These are phyloP conservation scores for Solea senegalensis DNA, from an alignment of 2,113 vertebrate species.

Conservation along the genomic window DNA sequence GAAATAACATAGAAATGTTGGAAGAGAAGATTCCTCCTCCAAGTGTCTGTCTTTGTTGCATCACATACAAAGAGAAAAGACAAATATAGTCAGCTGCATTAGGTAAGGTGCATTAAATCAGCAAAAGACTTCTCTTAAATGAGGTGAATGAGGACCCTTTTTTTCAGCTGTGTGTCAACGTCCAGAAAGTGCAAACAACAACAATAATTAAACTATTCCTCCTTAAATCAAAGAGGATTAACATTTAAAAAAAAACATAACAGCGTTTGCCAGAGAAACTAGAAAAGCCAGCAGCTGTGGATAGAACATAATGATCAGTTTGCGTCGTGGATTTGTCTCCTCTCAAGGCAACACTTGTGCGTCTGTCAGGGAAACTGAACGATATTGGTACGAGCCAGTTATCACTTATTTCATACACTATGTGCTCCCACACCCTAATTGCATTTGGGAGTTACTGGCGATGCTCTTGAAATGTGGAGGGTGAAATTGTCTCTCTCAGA, in stretches of 20 bases:
- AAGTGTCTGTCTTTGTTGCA: no score
- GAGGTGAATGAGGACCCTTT: no score
- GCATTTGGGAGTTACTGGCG: slow-evolving; percentile 31
- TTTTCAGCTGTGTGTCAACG: no score
- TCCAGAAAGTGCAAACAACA: not conserved
- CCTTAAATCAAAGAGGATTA: not conserved
- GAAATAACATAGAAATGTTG: no score
- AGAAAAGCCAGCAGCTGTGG: not conserved
- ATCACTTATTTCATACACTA: slow-evolving; percentile 32
- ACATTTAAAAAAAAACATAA: not conserved
- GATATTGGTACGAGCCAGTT: slow-evolving; percentile 39
- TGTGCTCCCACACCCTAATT: slow-evolving; percentile 32
- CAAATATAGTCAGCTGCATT: no score
- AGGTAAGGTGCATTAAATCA: no score
- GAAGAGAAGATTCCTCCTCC: no score
- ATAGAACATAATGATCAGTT: slow-evolving; percentile 8
- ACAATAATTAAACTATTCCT: not conserved
- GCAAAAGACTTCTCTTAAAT: no score
- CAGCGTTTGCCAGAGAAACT: not conserved
- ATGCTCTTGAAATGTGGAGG: slow-evolving; percentile 26
- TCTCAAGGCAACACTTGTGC: slow-evolving; percentile 18
- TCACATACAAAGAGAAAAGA: no score
- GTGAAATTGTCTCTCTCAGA: slow-evolving; percentile 10
- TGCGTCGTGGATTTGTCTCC: not conserved
- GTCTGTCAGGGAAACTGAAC: slow-evolving; percentile 21